These are phyloP conservation scores for Pionites leucogaster DNA, from an alignment of 2,113 vertebrate genomes.

Conservation along the genomic window DNA sequence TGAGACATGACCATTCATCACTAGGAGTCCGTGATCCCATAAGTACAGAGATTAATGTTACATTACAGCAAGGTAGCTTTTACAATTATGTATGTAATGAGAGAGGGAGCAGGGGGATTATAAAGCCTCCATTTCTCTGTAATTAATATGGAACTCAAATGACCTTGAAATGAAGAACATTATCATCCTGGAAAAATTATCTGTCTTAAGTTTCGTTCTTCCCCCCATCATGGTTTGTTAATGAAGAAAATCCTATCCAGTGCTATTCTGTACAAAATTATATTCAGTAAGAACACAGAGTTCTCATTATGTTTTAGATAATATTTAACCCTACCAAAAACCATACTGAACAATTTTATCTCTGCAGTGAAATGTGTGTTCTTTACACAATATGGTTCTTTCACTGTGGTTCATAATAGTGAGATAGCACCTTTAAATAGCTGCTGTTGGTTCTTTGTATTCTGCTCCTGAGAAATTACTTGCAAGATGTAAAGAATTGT, in stretches of 20 bases:
- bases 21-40: neutral
- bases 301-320: neutral
- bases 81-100: constrained; percentile 33
- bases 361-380: neutral
- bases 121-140: constrained; percentile 13
- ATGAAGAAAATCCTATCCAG: constrained; percentile 46
- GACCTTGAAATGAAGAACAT: constrained; percentile 44
- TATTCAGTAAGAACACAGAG: constrained; percentile 2
- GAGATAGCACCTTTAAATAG: neutral
- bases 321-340: neutral
- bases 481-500: neutral
- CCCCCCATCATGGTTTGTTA: neutral
- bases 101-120: constrained; percentile 2
- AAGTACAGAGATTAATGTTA: constrained; percentile 46
- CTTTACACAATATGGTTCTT: neutral
- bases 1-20: neutral
- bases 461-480: neutral
- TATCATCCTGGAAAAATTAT: constrained; percentile 32
- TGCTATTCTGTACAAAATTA: neutral
- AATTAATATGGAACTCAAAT: constrained; percentile 20
- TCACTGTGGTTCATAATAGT: neutral
- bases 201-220: constrained; percentile 39
- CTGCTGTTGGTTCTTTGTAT: neutral
- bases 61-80: constrained; percentile 36
- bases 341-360: neutral